Conservation (phyloP, 2,113 vertebrate genomes). For the Upupa epops region DNA sequence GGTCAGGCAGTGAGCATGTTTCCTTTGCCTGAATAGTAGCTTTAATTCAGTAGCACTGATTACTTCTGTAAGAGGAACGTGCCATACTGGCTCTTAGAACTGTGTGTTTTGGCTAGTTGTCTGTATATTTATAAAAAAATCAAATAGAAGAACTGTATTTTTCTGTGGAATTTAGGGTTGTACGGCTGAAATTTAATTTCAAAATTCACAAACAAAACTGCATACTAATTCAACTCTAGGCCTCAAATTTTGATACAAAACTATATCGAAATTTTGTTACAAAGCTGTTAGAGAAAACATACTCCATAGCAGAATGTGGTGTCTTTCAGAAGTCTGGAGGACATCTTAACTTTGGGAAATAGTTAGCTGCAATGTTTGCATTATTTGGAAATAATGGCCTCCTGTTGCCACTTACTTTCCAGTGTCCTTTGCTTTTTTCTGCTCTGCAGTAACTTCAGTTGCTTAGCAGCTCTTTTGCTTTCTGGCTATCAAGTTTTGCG, state of each 20-base stretch:
- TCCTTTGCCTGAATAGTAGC: background rate
- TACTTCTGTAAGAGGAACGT: background rate
- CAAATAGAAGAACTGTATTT: background rate
- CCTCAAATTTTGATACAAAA: background rate
- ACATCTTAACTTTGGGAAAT: background rate
- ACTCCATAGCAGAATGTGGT: background rate
- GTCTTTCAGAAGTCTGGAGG: background rate
- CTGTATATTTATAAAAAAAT: background rate
- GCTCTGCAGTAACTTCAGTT: background rate
- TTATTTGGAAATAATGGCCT: background rate
- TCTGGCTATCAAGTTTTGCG: background rate
- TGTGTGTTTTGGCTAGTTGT: background rate
- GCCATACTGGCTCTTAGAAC: background rate
- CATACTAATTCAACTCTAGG: background rate
- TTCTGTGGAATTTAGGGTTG: background rate
- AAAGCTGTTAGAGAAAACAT: background rate
- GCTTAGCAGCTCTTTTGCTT: background rate
- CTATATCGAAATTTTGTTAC: background rate
- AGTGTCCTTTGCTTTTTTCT: background rate
- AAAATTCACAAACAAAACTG: background rate
- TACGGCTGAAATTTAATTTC: background rate
- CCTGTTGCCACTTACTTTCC: background rate
- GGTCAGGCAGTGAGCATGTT: background rate
- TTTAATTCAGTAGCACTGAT: background rate
- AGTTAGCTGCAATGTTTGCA: background rate